Evolutionary conservation across 2,113 vertebrate genomes (phyloP).

Genomic region (Atherinomorus stipes): DNA sequence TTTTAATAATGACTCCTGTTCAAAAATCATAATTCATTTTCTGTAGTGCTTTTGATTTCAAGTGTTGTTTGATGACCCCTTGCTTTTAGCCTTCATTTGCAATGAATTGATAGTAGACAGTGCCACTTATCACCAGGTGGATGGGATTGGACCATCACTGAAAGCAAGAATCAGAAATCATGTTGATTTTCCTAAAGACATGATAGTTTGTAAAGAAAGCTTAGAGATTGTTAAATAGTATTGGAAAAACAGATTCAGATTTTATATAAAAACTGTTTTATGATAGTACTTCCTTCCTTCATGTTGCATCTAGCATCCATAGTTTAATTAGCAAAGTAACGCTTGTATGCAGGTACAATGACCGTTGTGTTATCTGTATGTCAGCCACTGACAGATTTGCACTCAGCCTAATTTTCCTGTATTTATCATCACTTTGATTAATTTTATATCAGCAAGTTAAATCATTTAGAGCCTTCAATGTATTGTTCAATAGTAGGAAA

Average conservation of each 20-base stretch:
- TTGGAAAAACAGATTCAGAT: not conserved
- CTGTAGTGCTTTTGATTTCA: not conserved
- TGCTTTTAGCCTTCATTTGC: not conserved
- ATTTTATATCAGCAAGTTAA: too few species aligned
- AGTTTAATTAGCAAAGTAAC: constrained; percentile 3
- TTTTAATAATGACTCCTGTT: not conserved
- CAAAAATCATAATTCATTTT: not conserved
- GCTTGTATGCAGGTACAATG: not conserved
- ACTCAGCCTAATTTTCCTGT: not conserved
- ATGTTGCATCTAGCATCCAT: not conserved
- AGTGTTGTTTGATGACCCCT: not conserved
- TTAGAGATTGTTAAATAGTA: not conserved
- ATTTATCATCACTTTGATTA: too few species aligned
- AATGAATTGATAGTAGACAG: constrained; percentile 11
- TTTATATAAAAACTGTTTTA: not conserved
- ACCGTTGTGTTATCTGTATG: not conserved
- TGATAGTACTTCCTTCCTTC: not conserved
- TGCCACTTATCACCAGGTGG: not conserved
- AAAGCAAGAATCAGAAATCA: constrained; percentile 1
- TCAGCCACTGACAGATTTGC: too few species aligned
- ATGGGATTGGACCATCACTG: not conserved
- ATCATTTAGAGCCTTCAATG: too few species aligned
- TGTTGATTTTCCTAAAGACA: constrained; percentile 1
- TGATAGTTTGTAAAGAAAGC: not conserved
- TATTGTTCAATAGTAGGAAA: too few species aligned